These are phyloP conservation scores for Homarus gammarus DNA, from an alignment of 2,888 invertebrate genomes.

Conservation along the genomic window DNA sequence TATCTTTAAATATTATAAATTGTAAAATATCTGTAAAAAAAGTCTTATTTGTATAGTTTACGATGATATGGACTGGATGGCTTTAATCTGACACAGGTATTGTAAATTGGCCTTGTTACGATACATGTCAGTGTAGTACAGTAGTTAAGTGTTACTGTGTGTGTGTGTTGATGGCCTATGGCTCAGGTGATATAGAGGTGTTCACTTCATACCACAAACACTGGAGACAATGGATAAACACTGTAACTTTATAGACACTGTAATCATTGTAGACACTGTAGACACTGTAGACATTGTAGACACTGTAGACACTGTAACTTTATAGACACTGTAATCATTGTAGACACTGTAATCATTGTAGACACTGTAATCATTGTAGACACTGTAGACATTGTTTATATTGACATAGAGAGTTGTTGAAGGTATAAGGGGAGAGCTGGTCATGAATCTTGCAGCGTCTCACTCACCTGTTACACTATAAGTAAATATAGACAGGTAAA, in stretches of 20 bases:
- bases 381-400: background rate
- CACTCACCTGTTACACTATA: no score
- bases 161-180: background rate
- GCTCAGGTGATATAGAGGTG: background rate
- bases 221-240: background rate
- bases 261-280: background rate
- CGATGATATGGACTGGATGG: no score
- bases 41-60: no score
- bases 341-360: background rate
- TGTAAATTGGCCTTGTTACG: no score
- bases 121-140: no score
- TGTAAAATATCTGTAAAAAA: no score
- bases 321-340: background rate
- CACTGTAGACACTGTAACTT: background rate
- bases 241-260: background rate
- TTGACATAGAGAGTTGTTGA: background rate
- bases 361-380: background rate
- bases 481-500: no score
- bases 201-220: background rate
- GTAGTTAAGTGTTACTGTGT: no score
- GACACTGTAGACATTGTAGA: background rate
- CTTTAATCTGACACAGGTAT: no score
- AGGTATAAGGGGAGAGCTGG: no score
- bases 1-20: no score
- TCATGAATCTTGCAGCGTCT: no score